These are phyloP conservation scores for Australoheros scitulus DNA, from an alignment of 2,113 vertebrate genomes.

Conservation along the genomic window DNA sequence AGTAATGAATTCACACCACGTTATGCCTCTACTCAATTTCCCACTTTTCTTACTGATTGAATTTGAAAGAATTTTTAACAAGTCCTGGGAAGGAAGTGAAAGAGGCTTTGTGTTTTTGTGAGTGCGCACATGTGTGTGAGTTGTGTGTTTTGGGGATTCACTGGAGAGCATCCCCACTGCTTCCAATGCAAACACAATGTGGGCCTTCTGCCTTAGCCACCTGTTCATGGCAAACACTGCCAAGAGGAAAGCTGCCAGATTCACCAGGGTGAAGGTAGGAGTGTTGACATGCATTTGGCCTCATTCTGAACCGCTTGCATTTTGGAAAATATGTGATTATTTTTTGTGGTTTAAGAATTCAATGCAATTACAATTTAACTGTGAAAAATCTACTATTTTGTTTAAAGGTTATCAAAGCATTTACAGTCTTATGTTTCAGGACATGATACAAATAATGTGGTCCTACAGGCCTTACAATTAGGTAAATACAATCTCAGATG, in stretches of 20 bases:
- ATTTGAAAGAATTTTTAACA: constrained; percentile 76
- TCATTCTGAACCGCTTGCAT: constrained; percentile 38
- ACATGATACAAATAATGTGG: neutral
- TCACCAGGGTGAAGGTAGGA: constrained; percentile 41
- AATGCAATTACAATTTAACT: constrained; percentile 11
- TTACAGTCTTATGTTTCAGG: neutral
- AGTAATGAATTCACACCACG: constrained; percentile 69
- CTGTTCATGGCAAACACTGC: constrained; percentile 61
- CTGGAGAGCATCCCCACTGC: constrained; percentile 27
- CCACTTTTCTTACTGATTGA: constrained; percentile 68
- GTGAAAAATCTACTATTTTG: neutral
- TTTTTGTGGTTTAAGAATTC: constrained; percentile 13
- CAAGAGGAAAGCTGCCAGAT: constrained; percentile 66
- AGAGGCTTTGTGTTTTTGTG: constrained; percentile 25
- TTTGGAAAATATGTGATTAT: constrained; percentile 33
- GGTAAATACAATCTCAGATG: too few species aligned
- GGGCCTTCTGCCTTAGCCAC: constrained; percentile 60
- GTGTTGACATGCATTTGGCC: constrained; percentile 45
- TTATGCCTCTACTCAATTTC: constrained; percentile 61
- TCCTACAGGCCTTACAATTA: neutral
- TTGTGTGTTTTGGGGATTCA: constrained; percentile 24
- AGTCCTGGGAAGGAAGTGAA: constrained; percentile 50
- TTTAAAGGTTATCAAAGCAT: neutral
- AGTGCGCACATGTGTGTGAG: neutral
- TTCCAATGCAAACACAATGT: constrained; percentile 63